These are phyloP conservation scores for Ligdia adustata DNA, from an alignment of 2,888 invertebrate genomes.

Conservation along the genomic window DNA sequence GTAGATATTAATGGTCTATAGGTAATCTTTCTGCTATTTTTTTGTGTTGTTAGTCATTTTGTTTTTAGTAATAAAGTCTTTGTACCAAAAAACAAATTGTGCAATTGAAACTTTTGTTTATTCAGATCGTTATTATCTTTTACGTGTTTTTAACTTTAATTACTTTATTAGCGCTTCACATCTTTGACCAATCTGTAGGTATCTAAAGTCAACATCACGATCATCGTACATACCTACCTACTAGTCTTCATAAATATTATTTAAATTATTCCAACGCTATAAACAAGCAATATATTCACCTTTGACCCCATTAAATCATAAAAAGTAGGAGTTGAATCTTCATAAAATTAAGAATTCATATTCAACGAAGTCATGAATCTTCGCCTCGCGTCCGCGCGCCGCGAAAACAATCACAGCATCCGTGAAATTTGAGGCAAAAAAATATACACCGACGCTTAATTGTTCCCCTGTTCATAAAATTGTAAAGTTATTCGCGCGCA, in stretches of 20 bases:
- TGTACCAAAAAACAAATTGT: no score
- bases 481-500: constrained; percentile 78
- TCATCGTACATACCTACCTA: no score
- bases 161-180: no score
- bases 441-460: constrained; percentile 76
- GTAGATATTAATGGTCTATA: no score
- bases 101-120: no score
- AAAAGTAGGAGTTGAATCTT: constrained; percentile 68
- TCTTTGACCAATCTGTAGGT: no score
- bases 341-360: constrained; percentile 81
- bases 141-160: no score
- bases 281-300: constrained; percentile 42
- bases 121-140: no score
- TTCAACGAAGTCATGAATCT: constrained; percentile 78
- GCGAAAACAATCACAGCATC: constrained; percentile 75
- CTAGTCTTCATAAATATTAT: constrained; percentile 20
- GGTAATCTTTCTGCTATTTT: no score
- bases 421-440: constrained; percentile 75
- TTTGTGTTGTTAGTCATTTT: no score
- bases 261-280: constrained; percentile 28
- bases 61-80: no score
- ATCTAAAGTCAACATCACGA: no score
- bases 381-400: constrained; percentile 54
- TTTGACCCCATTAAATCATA: constrained; percentile 58
- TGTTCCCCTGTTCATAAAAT: constrained; percentile 83